Conservation (phyloP, 2,888 invertebrate genomes). For the Melikaiella ostensackeni region DNA sequence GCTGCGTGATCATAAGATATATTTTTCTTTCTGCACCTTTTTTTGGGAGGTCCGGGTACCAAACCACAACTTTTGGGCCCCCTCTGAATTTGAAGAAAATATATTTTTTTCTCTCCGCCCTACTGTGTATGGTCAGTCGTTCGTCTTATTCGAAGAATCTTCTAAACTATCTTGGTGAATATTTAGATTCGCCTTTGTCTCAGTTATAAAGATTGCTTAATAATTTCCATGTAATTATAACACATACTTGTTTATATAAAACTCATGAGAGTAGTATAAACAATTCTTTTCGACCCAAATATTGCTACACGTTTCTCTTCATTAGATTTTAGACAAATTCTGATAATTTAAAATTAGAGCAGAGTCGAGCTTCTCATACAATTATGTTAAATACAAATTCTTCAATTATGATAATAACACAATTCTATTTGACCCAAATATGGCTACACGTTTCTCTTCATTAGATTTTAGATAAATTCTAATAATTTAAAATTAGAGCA, state of each 20-base stretch:
- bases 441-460: neutral
- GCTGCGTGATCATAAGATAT: no score
- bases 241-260: no score
- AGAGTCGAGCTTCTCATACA: neutral
- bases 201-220: neutral
- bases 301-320: neutral
- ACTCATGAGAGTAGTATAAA: no score
- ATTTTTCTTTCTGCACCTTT: no score
- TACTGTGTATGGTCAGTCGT: constrained; percentile 14
- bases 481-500: neutral
- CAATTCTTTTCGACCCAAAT: no score
- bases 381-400: neutral
- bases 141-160: constrained; percentile 5
- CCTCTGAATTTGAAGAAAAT: no score
- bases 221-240: neutral
- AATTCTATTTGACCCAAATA: no score
- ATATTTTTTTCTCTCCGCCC: no score
- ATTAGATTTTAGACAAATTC: neutral
- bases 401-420: no score
- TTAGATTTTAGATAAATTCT: neutral
- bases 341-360: neutral
- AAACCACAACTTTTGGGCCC: no score
- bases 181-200: neutral
- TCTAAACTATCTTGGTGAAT: neutral
- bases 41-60: no score